Conservation (phyloP, 2,113 vertebrate species). For the Chiloscyllium plagiosum region DNA sequence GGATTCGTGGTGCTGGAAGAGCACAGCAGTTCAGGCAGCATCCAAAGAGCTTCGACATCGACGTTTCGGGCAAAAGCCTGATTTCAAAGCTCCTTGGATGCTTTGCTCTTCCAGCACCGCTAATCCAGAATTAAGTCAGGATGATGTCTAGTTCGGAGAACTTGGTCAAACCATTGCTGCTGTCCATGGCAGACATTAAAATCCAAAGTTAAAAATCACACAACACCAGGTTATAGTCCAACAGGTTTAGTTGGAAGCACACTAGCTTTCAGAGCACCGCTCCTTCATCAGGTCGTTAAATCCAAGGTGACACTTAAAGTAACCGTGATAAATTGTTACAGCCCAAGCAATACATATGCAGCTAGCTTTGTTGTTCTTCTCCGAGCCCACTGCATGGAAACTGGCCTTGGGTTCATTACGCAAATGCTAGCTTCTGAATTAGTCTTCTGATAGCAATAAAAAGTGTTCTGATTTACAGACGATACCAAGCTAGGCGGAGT, state of each 20-base stretch:
- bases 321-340: neutral
- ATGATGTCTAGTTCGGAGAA: neutral
- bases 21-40: too few relatives aligned
- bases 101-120: too few relatives aligned
- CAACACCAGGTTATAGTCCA: too few relatives aligned
- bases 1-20: too few relatives aligned
- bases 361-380: neutral
- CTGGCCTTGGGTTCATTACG: neutral
- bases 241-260: too few relatives aligned
- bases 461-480: neutral
- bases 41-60: too few relatives aligned
- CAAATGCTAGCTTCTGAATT: neutral
- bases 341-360: neutral
- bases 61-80: too few relatives aligned
- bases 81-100: too few relatives aligned
- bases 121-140: too few relatives aligned
- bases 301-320: neutral
- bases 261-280: too few relatives aligned
- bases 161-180: neutral
- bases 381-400: neutral
- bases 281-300: too few relatives aligned
- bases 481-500: too few relatives aligned
- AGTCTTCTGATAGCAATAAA: neutral
- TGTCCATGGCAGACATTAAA: neutral
- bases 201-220: neutral